Evolutionary conservation across 2,797 vertebrate species (phyloP).

Genomic region (Mastacembelus armatus): DNA sequence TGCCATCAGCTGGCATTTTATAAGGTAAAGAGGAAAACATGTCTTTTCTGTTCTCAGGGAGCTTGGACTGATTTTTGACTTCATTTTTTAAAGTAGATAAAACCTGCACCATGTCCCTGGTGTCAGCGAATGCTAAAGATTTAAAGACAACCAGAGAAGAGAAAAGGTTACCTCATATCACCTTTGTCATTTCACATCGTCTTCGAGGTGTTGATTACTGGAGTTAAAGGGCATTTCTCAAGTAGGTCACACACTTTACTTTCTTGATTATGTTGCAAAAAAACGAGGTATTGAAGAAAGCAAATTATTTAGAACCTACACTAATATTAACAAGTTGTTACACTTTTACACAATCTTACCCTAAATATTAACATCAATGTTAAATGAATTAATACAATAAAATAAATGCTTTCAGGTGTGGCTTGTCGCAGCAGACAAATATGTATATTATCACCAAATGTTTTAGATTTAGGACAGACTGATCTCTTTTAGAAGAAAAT

Average conservation of each 20-base stretch:
- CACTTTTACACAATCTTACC: too few species aligned
- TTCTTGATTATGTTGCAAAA: constrained; percentile 14
- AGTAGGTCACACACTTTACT: neutral
- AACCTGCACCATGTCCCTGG: constrained; percentile 24
- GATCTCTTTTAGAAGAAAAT: too few species aligned
- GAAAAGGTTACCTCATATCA: constrained; percentile 38
- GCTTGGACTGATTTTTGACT: constrained; percentile 59
- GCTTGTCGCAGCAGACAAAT: too few species aligned
- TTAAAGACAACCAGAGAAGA: constrained; percentile 35
- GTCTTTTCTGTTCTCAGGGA: constrained; percentile 43
- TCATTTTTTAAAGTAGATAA: constrained; percentile 53
- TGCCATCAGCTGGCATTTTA: constrained; percentile 16
- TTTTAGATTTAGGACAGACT: too few species aligned
- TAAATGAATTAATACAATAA: too few species aligned
- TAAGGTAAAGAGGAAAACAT: constrained; percentile 30
- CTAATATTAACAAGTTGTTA: too few species aligned
- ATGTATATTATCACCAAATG: too few species aligned
- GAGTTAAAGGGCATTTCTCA: constrained; percentile 30
- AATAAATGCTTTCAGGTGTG: too few species aligned
- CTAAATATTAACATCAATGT: too few species aligned
- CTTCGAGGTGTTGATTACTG: constrained; percentile 40
- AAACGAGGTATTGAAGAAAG: neutral
- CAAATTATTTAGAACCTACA: neutral
- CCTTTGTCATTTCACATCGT: constrained; percentile 43
- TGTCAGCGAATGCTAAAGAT: constrained; percentile 44